Percentiles rank a stretch among this genome's conserved stretches.
phyloP scores from a whole-genome alignment of 2,113 vertebrate genomes.

The Nerophis lumbriciformis region DNA sequence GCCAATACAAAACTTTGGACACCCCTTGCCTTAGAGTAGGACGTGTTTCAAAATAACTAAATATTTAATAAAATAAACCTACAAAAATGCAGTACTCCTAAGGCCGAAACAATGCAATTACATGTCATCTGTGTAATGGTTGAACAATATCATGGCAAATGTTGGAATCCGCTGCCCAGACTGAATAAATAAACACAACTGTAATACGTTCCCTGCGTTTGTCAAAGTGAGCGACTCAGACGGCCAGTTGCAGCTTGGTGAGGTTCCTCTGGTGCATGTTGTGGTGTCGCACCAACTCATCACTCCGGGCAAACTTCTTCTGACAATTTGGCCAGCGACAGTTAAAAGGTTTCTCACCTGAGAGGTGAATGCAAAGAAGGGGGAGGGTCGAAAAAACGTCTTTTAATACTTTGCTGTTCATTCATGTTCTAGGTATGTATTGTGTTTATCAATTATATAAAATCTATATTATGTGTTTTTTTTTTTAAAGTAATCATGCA shows the following conservation, averaged over 20 bases:
- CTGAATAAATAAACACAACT: background rate
- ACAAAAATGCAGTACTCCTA: no score
- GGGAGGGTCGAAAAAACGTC: background rate
- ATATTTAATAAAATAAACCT: no score
- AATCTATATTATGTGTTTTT: no score
- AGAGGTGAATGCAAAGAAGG: constrained; percentile 3
- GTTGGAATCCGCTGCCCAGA: no score
- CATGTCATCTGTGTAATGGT: no score
- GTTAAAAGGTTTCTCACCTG: constrained; percentile 98
- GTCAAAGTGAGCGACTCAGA: constrained; percentile 65
- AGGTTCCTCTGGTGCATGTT: constrained; percentile 99
- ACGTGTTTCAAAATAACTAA: background rate
- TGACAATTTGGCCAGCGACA: constrained; percentile 98
- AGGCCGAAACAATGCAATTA: background rate
- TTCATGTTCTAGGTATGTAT: background rate
- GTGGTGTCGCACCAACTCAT: constrained; percentile 96
- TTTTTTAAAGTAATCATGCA: constrained; percentile 7
- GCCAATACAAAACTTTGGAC: no score
- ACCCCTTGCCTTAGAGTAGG: background rate
- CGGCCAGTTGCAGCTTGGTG: constrained; percentile 93
- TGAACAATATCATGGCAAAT: background rate
- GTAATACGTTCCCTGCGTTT: background rate
- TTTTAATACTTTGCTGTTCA: background rate
- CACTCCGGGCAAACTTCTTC: constrained; percentile 98
- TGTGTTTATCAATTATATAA: no score